Evolutionary conservation across 2,113 vertebrate genomes (phyloP).

Genomic region (Morone chrysops): DNA sequence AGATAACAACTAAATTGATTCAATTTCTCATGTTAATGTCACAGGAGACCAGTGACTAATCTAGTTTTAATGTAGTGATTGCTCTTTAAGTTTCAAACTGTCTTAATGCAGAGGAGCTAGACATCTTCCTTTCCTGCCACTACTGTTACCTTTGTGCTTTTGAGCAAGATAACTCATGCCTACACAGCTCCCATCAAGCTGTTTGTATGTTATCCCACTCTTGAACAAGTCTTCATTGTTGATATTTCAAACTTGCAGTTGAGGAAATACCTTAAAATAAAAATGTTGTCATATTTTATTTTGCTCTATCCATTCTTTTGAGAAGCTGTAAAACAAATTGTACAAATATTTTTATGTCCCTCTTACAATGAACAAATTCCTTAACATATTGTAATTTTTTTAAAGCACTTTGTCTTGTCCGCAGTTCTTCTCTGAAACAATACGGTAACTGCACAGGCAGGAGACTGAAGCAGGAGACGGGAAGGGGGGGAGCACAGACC

Average conservation of each 20-base stretch:
- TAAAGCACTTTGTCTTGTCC: slow-evolving; percentile 43
- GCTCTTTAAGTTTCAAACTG: not conserved
- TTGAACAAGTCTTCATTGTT: not conserved
- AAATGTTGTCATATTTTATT: not conserved
- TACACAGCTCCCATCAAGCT: not conserved
- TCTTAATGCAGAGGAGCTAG: not conserved
- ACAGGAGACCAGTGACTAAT: not conserved
- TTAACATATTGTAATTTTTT: slow-evolving; percentile 33
- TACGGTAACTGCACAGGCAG: slow-evolving; percentile 34
- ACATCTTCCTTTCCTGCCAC: not conserved
- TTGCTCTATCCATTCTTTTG: too few species aligned
- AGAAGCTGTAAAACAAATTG: not conserved
- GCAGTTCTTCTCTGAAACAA: slow-evolving; percentile 52
- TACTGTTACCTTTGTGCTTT: not conserved
- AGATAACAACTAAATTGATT: not conserved
- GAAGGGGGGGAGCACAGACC: slow-evolving; percentile 24
- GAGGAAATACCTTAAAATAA: not conserved
- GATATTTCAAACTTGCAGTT: not conserved
- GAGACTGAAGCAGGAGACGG: slow-evolving; percentile 28
- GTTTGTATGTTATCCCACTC: not conserved
- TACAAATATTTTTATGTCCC: not conserved
- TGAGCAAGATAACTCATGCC: slow-evolving; percentile 14
- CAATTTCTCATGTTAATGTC: not conserved
- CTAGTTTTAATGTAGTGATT: not conserved
- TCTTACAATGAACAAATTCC: slow-evolving; percentile 25